Base-by-base conservation (phyloP, 2,888 invertebrate species). In the Parnassius mnemosyne region DNA sequence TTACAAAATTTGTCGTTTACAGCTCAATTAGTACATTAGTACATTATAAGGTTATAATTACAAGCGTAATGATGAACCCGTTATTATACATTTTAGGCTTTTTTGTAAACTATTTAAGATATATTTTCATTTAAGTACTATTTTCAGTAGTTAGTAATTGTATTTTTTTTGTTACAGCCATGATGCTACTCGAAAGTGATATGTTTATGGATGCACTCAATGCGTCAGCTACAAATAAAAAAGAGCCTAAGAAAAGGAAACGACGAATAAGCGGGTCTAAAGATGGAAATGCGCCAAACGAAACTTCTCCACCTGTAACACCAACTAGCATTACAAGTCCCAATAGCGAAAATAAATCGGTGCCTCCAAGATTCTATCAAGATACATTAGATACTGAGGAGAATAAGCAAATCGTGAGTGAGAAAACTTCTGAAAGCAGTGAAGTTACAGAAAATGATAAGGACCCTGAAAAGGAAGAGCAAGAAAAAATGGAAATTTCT, bases 171-270 rank as follows among this genome's bases (percentile, higher is more conserved):
- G 79, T 87, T 93, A 69, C 93, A 95, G 96, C 96, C 59, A 93
- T 94, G 85, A 86, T 95, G 70, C 85, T 98, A 55, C 95, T 97
- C 79, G 98, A 98, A 83, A 97, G 97, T 78, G 97, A 96, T 76
- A 95, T 97, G 87, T 98, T 98, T 81, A 97, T 97, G 95, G 97
- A 98, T 83, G 97, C 97, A 0, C 88, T 98, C 46, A 93, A 94
- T 69, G 95, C 95, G 7, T 96, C 95, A 2, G 94, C 95, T 1
- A 95, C 96, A 9, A 94, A 94, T 41, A 87, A 95, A 92, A 92
- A 96, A 80, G 95, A 96, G 68, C 93, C 94, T 1, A 94, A 95
- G 74, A 97, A 97, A 79, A 92, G 96, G 63, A 97, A 96, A 84
- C 93, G 97, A 53, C 92, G 95, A 52, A 92, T 94, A 0, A 95